Conservation (phyloP, 1,140 invertebrate species). For the Pollicipes pollicipes region DNA sequence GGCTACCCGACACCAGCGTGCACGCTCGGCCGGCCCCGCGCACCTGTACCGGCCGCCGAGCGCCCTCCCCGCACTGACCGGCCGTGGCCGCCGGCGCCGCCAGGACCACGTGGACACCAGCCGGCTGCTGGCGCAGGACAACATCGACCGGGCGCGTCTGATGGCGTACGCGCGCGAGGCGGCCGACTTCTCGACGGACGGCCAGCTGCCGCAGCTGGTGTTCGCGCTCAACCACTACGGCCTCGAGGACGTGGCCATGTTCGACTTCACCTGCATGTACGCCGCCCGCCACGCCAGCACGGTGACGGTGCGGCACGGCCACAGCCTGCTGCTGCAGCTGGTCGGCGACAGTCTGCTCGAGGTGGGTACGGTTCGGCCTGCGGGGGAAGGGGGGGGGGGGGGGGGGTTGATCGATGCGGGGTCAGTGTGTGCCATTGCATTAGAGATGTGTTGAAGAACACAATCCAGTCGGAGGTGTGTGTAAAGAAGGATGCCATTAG, state of each 20-base stretch:
- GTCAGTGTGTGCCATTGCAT: no score
- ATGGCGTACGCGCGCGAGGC: constrained; percentile 85
- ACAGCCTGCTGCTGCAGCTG: constrained; percentile 63
- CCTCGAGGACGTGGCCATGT: constrained; percentile 96
- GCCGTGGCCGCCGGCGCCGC: constrained; percentile 12
- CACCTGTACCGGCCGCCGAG: no score
- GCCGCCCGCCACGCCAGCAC: constrained; percentile 84
- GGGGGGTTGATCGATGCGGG: no score
- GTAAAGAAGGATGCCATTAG: no score
- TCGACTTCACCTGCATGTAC: constrained; percentile 99
- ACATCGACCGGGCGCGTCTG: constrained; percentile 74
- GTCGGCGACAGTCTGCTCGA: constrained; percentile 93
- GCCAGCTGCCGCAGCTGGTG: constrained; percentile 63
- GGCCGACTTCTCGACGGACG: constrained; percentile 86
- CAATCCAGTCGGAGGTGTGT: no score
- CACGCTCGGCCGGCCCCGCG: no score
- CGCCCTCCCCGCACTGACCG: no score
- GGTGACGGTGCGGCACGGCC: constrained; percentile 54
- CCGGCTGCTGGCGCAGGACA: constrained; percentile 62
- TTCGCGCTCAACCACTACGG: constrained; percentile 97
- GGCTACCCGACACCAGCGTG: no score
- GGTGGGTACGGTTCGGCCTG: constrained; percentile 28
- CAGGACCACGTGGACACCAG: constrained; percentile 81
- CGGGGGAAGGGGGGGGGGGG: no score
- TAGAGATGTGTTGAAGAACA: no score